A percentile compares a stretch with the other conserved stretches of the same genome.
These are phyloP conservation scores for Stenotaenia linearis DNA, from an alignment of 2,888 invertebrate species.

Conservation along the genomic window DNA sequence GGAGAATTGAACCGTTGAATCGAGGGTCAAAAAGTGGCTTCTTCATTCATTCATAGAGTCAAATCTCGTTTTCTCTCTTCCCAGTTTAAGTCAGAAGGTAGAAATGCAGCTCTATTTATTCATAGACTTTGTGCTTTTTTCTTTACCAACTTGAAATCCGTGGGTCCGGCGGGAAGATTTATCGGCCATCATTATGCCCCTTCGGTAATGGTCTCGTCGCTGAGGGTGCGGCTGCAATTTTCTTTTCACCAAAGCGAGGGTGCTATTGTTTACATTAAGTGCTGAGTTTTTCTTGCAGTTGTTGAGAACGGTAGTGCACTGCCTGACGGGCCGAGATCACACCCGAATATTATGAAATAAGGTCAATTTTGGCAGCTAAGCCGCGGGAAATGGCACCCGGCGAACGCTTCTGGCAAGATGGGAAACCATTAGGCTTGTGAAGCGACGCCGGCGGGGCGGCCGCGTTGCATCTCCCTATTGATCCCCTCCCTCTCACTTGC, in stretches of 20 bases:
- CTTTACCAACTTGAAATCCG: not conserved
- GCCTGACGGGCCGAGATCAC: slow-evolving; percentile 10
- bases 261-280: slow-evolving; percentile 21
- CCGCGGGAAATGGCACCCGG: slow-evolving; percentile 26
- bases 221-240: slow-evolving; percentile 22
- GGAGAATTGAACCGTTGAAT: not conserved
- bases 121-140: slow-evolving; percentile 3
- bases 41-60: not conserved
- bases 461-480: slow-evolving; percentile 22
- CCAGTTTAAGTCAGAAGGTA: not conserved
- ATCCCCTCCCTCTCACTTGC: slow-evolving; percentile 4
- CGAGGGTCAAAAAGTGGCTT: not conserved
- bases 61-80: not conserved
- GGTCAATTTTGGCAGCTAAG: slow-evolving; percentile 27
- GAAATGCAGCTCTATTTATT: slow-evolving; percentile 3
- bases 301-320: not conserved
- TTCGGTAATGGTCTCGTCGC: slow-evolving; percentile 16
- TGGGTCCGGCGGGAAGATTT: slow-evolving; percentile 7
- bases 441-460: slow-evolving; percentile 24
- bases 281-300: not conserved
- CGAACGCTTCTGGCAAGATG: slow-evolving; percentile 20
- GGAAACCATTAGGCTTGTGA: slow-evolving; percentile 24
- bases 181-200: slow-evolving; percentile 26
- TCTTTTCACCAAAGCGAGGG: not conserved
- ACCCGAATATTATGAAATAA: slow-evolving; percentile 26